Base-by-base conservation (phyloP, 2,888 invertebrate species). In the Barypeithes pellucidus region DNA sequence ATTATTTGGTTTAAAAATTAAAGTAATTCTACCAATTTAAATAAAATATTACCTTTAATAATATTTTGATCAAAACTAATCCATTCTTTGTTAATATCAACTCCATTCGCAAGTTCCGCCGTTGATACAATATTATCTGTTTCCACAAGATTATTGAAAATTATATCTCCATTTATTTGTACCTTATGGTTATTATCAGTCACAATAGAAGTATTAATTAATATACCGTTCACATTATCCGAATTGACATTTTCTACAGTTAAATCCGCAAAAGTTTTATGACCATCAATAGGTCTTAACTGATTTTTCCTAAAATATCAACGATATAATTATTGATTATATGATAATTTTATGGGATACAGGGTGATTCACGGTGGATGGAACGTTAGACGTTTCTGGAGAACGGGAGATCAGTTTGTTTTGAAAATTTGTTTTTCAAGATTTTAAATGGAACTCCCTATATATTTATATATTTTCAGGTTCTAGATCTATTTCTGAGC, bases 201-300 rank as follows among this genome's bases (percentile, higher is more conserved):
- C 4, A 81, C 68, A 50, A 85, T n/a, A n/a, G n/a, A 77, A 33
- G 81, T 74, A 12, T 75, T 70, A 7, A 80, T 75, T 18, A 75
- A 39, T 33, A 83, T 79, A 8, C 77, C 81, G 75, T 86, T 85
- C 2, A 85, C 60, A 11, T 52, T 75, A 0, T 79, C 76, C 67
- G 86, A 82, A 50, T 76, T 78, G 24, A 86, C 39, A 62, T 81
- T 73, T 18, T 83, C 74, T 0, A 83, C 78, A 50, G 78, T 59
- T 36, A 85, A 43, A 75, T 82, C 79, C 14, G 70, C 75, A 62
- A 86, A 84, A 0, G 79, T 82, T 78, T 85, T 86, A 18, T 79
- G 75, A 12, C 82, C 81, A 3, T 63, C 47, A 29, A 84, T 80
- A 11, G 63, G 65, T 33, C 67, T 62, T 12, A 79, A 67, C n/a